These are phyloP conservation scores for Mesochorus sp. DNA, from an alignment of 2,888 invertebrate species.

Conservation along the genomic window DNA sequence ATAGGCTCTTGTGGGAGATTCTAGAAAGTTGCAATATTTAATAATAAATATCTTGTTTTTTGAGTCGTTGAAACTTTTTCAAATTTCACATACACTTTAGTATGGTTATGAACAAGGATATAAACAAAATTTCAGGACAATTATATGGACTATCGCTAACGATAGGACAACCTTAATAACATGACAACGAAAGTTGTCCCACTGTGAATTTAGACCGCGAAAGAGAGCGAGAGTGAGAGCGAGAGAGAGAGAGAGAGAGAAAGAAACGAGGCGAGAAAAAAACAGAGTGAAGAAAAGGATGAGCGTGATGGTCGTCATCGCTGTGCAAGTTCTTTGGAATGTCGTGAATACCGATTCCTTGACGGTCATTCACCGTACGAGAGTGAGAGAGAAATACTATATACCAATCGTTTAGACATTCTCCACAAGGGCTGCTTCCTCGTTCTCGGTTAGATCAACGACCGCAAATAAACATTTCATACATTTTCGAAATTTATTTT, in stretches of 20 bases:
- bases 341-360: slow-evolving; percentile 71
- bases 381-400: slow-evolving; percentile 2
- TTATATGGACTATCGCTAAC: too few relatives aligned
- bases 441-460: slow-evolving; percentile 17
- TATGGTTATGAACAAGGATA: too few relatives aligned
- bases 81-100: too few relatives aligned
- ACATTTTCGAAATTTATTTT: not conserved
- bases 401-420: slow-evolving; percentile 13
- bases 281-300: slow-evolving; percentile 53
- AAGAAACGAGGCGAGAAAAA: not conserved
- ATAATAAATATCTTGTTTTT: too few relatives aligned
- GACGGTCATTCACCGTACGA: slow-evolving; percentile 68
- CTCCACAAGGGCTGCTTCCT: not conserved
- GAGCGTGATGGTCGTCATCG: slow-evolving; percentile 68
- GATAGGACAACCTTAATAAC: too few relatives aligned
- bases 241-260: slow-evolving; percentile 2
- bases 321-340: slow-evolving; percentile 67
- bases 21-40: too few relatives aligned
- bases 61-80: too few relatives aligned
- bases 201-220: too few relatives aligned
- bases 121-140: too few relatives aligned
- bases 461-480: not conserved
- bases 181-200: too few relatives aligned
- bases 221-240: too few relatives aligned
- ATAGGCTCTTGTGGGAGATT: too few relatives aligned